Evolutionary conservation across 2,113 vertebrate species (phyloP).

Genomic region (Podarcis cretensis): DNA sequence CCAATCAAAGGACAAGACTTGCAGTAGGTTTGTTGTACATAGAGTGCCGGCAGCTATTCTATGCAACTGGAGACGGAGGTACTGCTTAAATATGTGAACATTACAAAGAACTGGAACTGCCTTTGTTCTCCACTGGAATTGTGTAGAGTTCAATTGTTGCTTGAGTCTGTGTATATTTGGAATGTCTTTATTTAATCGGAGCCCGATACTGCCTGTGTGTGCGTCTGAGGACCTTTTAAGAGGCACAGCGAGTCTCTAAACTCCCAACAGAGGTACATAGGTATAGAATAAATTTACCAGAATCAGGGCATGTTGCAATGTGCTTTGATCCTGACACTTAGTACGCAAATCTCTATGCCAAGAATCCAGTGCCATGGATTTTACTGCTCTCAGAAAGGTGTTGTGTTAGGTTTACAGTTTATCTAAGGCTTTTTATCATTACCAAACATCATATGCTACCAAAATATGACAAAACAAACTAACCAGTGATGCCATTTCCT

Average conservation of each 20-base stretch:
- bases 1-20: background rate
- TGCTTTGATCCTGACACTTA: background rate
- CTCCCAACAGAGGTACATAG: background rate
- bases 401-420: slow-evolving; percentile 10
- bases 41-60: slow-evolving; percentile 42
- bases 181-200: slow-evolving; percentile 27
- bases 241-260: background rate
- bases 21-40: slow-evolving; percentile 26
- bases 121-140: slow-evolving; percentile 31
- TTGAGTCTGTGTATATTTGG: background rate
- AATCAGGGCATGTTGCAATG: background rate
- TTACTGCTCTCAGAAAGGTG: background rate
- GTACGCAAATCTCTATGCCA: background rate
- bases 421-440: slow-evolving; percentile 28
- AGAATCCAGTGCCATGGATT: background rate
- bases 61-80: slow-evolving; percentile 52
- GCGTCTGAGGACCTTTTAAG: background rate
- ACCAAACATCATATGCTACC: slow-evolving; percentile 15
- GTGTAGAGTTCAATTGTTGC: background rate
- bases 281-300: background rate
- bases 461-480: slow-evolving; percentile 6
- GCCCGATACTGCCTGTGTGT: background rate
- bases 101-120: background rate
- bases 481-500: background rate
- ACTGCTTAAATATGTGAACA: background rate